These are phyloP conservation scores for Podarcis siculus DNA, from an alignment of 2,797 vertebrate genomes.

Conservation along the genomic window DNA sequence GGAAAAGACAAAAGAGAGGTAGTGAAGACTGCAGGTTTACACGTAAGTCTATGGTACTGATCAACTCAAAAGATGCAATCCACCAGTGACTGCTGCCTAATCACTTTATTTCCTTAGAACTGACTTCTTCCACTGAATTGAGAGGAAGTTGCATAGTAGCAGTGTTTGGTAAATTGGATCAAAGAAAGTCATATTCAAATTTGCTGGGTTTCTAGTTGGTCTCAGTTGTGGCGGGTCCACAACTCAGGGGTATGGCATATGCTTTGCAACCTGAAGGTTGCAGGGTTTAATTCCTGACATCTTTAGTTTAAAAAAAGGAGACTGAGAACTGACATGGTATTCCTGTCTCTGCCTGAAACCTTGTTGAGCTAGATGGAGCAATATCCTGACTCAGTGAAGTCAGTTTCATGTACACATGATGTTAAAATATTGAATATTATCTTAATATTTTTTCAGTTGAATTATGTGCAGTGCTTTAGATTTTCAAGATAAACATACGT, in stretches of 20 bases:
- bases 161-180: background rate
- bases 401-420: background rate
- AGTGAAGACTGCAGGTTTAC: background rate
- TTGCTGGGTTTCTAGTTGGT: background rate
- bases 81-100: too few species aligned
- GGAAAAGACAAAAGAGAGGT: background rate
- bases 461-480: conserved; percentile 9
- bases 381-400: background rate
- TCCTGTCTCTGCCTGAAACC: background rate
- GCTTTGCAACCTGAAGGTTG: background rate
- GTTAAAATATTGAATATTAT: background rate
- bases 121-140: background rate
- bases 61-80: background rate
- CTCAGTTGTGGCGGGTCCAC: background rate
- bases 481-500: background rate
- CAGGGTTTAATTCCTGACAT: background rate
- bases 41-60: too few species aligned
- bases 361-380: background rate
- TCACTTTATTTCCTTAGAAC: background rate
- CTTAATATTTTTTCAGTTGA: background rate
- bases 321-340: too few species aligned
- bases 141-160: background rate
- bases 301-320: background rate
- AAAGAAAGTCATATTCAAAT: background rate
- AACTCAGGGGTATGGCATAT: background rate